Evolutionary conservation across 2,888 invertebrate species (phyloP).

Genomic region (Philereme vetulata): DNA sequence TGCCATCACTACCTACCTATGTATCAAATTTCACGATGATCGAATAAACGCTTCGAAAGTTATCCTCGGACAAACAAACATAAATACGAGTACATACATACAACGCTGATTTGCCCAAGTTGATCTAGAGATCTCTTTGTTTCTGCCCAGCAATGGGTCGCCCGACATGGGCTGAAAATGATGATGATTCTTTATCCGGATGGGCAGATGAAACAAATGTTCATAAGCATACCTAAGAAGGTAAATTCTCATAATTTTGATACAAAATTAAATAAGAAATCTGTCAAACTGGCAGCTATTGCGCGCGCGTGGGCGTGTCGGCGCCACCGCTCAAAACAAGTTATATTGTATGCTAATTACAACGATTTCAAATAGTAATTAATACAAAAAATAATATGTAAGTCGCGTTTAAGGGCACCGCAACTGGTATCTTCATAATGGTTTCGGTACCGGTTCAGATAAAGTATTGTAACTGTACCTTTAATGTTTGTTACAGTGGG

Average conservation of each 20-base stretch:
- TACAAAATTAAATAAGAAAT: conserved; percentile 26
- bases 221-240: too few relatives aligned
- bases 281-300: conserved; percentile 24
- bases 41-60: too few relatives aligned
- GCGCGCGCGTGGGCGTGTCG: conserved; percentile 57
- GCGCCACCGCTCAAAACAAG: conserved; percentile 61
- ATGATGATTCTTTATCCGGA: too few relatives aligned
- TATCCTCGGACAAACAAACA: too few relatives aligned
- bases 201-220: too few relatives aligned
- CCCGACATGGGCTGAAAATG: too few relatives aligned
- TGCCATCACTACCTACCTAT: too few relatives aligned
- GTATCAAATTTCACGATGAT: too few relatives aligned
- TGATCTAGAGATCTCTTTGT: too few relatives aligned
- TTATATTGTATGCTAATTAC: conserved; percentile 80
- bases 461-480: conserved; percentile 37
- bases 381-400: conserved; percentile 66
- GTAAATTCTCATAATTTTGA: conserved; percentile 4
- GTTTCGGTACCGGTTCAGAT: conserved; percentile 45
- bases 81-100: too few relatives aligned
- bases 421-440: conserved; percentile 57
- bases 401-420: conserved; percentile 60
- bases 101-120: too few relatives aligned
- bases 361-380: conserved; percentile 72
- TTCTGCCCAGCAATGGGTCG: too few relatives aligned
- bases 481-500: conserved; percentile 17